Base-by-base conservation (phyloP, 2,888 invertebrate genomes). In the Aspidapion aeneum region DNA sequence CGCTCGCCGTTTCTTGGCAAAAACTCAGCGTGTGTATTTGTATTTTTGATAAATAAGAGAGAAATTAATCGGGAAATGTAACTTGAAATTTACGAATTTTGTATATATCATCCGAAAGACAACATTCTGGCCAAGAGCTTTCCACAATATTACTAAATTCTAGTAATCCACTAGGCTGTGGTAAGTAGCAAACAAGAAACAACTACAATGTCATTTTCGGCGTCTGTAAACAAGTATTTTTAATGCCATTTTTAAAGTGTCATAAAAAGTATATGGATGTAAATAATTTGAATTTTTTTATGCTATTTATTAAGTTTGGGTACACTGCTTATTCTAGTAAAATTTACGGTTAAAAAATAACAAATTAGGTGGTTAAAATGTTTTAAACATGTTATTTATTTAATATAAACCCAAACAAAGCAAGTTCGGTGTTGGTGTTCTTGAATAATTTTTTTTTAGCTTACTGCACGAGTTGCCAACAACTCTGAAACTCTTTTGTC, bases 391-490 rank as follows among this genome's bases (percentile, higher is more conserved):
- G 5, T 35, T 12, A 35, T 35, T 35, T 35, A 35, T 35, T 35
- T 35, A 35, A 35, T 35, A 35, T 35, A 35, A 35, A 35, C 12
- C 12, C 12, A 7, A 35, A 35, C 12, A 35, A 35, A 35, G 12
- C 35, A 35, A 35, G 35, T 35, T 35, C 3, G 12, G 35, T 12
- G 12, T 3, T 35, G 35, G 3, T 35, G 3, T 35, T 12, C 35
- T 7, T 35, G 12, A 35, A 35, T 35, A 35, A n/a, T n/a, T n/a
- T 35, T 7, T 35, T 35, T 35, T 35, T 12, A 35, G 35, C 12
- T 35, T 7, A 35, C 35, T 35, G 35, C 55, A 63, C 22, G 60
- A 18, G 52, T 17, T 63, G 63, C 60, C 63, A 49, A 62, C 1
- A 61, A 21, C 12, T 61, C 9, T 18, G 22, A 17, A 59, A 35